Conservation (phyloP, 2,888 invertebrate species). For the Tenthredo notha region DNA sequence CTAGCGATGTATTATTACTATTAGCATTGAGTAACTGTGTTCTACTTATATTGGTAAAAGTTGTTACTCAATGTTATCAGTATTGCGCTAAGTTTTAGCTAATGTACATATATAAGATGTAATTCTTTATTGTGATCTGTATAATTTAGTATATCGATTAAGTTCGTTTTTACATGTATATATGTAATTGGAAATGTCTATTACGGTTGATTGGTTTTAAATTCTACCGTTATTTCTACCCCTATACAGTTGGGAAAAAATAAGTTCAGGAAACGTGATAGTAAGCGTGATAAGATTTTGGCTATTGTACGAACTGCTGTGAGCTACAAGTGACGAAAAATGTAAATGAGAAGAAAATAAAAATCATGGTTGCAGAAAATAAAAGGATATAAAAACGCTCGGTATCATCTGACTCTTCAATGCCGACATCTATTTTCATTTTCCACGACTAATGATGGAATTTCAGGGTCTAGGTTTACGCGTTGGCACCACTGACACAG, state of each 20-base stretch:
- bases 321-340: too few species aligned
- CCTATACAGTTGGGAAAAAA: not conserved
- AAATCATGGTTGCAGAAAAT: not conserved
- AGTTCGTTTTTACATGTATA: not conserved
- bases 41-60: not conserved
- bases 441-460: constrained; percentile 9
- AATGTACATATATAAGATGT: not conserved
- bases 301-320: too few species aligned
- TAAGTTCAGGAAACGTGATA: not conserved
- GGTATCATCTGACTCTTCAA: not conserved
- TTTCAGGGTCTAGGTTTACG: constrained; percentile 15
- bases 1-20: not conserved
- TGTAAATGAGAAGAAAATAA: not conserved
- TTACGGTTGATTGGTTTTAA: not conserved
- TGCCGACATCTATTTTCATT: not conserved
- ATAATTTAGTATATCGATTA: not conserved
- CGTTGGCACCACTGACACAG: constrained; percentile 37
- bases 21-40: not conserved
- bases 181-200: not conserved
- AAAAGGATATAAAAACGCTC: not conserved
- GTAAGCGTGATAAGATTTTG: not conserved
- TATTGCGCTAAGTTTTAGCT: not conserved
- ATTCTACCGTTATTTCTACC: not conserved
- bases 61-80: not conserved
- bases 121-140: not conserved